These are phyloP conservation scores for Sturmia bella DNA, from an alignment of 2,888 invertebrate species.

Conservation along the genomic window DNA sequence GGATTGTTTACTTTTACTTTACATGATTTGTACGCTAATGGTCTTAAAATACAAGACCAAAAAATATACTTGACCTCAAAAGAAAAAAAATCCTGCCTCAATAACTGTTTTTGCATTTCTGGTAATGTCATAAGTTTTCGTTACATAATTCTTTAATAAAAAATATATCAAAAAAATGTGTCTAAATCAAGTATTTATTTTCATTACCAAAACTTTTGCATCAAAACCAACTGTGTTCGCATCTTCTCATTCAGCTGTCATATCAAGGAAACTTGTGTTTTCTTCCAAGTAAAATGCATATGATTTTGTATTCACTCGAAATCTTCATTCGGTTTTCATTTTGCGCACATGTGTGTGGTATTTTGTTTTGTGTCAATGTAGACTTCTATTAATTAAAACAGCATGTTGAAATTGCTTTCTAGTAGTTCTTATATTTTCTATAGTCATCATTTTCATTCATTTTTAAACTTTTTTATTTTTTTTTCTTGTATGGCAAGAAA, in stretches of 20 bases:
- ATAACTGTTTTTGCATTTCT: no score
- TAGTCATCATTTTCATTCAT: conserved; percentile 21
- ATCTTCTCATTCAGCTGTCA: background rate
- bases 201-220: conserved; percentile 15
- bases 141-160: background rate
- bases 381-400: conserved; percentile 54
- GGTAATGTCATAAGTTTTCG: background rate
- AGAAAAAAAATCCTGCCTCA: no score
- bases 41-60: no score
- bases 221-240: conserved; percentile 6
- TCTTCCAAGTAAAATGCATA: background rate
- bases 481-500: conserved; percentile 28
- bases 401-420: conserved; percentile 40
- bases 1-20: no score
- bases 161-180: background rate
- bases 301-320: background rate
- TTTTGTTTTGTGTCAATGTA: conserved; percentile 36
- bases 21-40: no score
- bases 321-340: conserved; percentile 1
- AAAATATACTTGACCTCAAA: no score
- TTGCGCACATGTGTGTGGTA: conserved; percentile 21
- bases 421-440: conserved; percentile 20
- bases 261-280: background rate
- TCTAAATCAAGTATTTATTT: conserved; percentile 17
- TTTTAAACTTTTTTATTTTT: background rate